Evolutionary conservation across 1,140 invertebrate genomes (phyloP), one percentile per base, ranked within the genome.

Genomic region (Matsumurasca onukii): DNA sequence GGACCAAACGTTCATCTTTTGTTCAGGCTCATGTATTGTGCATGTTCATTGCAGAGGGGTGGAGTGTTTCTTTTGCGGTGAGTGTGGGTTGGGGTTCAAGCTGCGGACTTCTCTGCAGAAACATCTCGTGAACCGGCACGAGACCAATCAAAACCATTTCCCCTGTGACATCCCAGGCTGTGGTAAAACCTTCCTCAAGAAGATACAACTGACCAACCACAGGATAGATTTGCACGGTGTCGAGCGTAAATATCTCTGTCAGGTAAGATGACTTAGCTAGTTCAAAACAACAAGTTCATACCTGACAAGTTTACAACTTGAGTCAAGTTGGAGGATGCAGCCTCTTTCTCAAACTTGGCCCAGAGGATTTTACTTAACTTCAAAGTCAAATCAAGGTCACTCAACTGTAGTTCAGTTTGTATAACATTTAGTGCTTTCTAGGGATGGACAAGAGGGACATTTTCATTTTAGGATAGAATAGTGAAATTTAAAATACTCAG

Each of bases 151-250:
- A 64, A 70, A 67, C 13, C 52, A 70, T 20, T 73, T 70, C 17
- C 67, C 71, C n/a, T 76, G 72, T 66, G 75, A 75, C 55, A 69
- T 71, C 51, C 70, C 71, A 3, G 70, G 68, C 13, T 76, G 75
- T 52, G 64, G 69, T n/a, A 68, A 73, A 48, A 71, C 70, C n/a
- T 76, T 76, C 48, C 66, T 72, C 20, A 72, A 75, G 17, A 69
- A 72, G 34, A 74, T 76, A 17, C 72, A 76, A 29, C 63, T 76
- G 0, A 76, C 75, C 12, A 76, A 74, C 55, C 75, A 76, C 65
- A 74, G 73, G 64, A 70, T 76, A 5, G 69, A 72, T 20, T 71
- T 72, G 48, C 75, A 76, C 29, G 68, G 72, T 3, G 39, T 74
- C 9, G 71, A 74, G 65, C 73, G 72, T 34, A 75, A 74, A 63